These are phyloP conservation scores for Phasianus colchicus DNA, from an alignment of 2,113 vertebrate species.

Conservation along the genomic window DNA sequence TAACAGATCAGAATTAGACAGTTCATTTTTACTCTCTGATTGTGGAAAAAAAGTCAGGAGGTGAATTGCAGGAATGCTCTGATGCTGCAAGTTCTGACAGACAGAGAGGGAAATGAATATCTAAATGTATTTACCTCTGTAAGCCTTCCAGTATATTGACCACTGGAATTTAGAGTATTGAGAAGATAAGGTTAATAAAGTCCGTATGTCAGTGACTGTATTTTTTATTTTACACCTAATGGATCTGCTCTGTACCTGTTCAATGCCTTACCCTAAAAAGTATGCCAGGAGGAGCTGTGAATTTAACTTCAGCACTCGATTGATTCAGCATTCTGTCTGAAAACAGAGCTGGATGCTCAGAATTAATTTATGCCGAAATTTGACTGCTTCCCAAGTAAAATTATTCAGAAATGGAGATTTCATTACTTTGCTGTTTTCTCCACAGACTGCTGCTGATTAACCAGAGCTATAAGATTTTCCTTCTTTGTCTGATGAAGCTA, in stretches of 20 bases:
- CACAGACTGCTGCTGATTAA: slow-evolving; percentile 62
- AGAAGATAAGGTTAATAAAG: background rate
- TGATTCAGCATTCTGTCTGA: slow-evolving; percentile 3
- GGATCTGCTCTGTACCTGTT: background rate
- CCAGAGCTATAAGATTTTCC: slow-evolving; percentile 35
- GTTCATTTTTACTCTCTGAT: background rate
- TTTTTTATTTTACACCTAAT: background rate
- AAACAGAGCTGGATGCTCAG: slow-evolving; percentile 25
- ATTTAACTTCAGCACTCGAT: background rate
- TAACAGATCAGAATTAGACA: background rate
- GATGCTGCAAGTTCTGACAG: background rate
- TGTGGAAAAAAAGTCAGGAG: background rate
- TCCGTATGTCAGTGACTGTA: background rate
- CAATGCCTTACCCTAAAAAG: background rate
- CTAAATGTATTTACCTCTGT: background rate
- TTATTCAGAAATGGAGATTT: slow-evolving; percentile 56
- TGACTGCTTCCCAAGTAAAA: slow-evolving; percentile 31
- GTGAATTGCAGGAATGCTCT: background rate
- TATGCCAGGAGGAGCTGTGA: background rate
- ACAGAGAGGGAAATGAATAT: background rate
- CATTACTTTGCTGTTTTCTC: slow-evolving; percentile 56
- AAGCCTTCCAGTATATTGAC: background rate
- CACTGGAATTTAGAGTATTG: background rate
- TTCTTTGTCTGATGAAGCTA: slow-evolving; percentile 53
- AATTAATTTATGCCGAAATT: slow-evolving; percentile 64